Base-by-base conservation (phyloP, 1,140 invertebrate genomes). In the Nymphalis io region DNA sequence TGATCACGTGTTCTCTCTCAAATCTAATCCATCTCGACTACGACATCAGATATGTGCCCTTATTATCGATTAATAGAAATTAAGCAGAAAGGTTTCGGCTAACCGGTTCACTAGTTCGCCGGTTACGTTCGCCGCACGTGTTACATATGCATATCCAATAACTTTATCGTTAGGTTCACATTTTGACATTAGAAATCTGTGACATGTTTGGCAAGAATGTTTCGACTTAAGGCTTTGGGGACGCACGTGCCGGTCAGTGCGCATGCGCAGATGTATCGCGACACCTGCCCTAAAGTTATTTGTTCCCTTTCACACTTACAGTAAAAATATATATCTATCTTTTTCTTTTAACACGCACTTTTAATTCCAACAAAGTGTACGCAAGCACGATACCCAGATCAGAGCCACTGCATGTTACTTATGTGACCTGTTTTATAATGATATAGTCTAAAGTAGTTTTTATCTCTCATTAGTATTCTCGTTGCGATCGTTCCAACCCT, bases 381-480 rank as follows among this genome's bases (percentile, higher is more conserved):
- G 75, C 76, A 76, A 76, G 71, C 63, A 78, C 73, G 76, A 78
- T 76, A 77, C 70, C 63, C 74, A 75, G 81, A 85, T 84, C 79
- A 81, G 74, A 81, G 79, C 82, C 78, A 83, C 80, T 81, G 77
- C 74, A 79, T 83, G 82, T 84, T 80, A 81, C 77, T 85, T 84
- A 86, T 89, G 85, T 88, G 84, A 87, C 83, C 83, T 83, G 86
- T 87, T 87, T 91, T 74, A 83, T 85, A 85, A 87, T 87, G 75
- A 82, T 81, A 84, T 79, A 78, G 81, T 89, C 85, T 88, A 85
- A 87, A 88, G 88, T 88, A 84, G 87, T 84, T 80, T 60, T 70
- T 73, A 66, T 48, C 66, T 69, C 75, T 87, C 84, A 90, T 91
- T 89, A 89, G 79, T 91, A 91, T 91, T 84, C 88, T 57, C 53